These are phyloP conservation scores for Tinea pellionella DNA, from an alignment of 2,888 invertebrate species.

Conservation along the genomic window DNA sequence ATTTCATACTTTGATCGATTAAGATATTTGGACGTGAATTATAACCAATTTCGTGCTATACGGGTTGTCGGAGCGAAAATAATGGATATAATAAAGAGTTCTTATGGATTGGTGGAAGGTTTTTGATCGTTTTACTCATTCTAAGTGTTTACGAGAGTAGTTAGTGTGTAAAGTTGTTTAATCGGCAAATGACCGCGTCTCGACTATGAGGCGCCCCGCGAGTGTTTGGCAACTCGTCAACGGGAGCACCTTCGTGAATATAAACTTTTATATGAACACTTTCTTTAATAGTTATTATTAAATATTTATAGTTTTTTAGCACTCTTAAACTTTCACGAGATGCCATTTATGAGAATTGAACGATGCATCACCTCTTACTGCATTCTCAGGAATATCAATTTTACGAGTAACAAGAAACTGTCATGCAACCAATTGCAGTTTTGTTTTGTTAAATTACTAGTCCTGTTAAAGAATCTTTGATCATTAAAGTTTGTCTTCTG, in stretches of 20 bases:
- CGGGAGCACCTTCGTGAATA: slow-evolving; percentile 16
- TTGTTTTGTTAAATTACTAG: no score
- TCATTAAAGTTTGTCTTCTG: not conserved
- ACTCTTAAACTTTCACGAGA: no score
- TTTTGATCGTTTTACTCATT: not conserved
- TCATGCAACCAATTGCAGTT: no score
- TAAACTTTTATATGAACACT: no score
- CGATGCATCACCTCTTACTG: no score
- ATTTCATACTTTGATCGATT: not conserved
- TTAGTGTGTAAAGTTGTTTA: slow-evolving; percentile 3
- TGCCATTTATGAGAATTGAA: no score
- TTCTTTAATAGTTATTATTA: no score
- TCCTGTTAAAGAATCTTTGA: no score
- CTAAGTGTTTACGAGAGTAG: slow-evolving; percentile 1
- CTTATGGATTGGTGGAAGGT: not conserved
- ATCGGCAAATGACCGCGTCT: slow-evolving; percentile 16
- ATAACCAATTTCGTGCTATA: not conserved
- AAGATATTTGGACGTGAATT: not conserved
- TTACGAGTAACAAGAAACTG: no score
- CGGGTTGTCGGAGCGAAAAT: not conserved
- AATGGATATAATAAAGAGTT: not conserved
- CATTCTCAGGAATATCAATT: no score
- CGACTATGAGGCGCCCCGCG: slow-evolving; percentile 20
- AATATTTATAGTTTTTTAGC: no score
- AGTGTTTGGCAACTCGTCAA: slow-evolving; percentile 28